phyloP scores from a whole-genome alignment of 2,888 invertebrate genomes.

The Nematopogon swammerdamellus region DNA sequence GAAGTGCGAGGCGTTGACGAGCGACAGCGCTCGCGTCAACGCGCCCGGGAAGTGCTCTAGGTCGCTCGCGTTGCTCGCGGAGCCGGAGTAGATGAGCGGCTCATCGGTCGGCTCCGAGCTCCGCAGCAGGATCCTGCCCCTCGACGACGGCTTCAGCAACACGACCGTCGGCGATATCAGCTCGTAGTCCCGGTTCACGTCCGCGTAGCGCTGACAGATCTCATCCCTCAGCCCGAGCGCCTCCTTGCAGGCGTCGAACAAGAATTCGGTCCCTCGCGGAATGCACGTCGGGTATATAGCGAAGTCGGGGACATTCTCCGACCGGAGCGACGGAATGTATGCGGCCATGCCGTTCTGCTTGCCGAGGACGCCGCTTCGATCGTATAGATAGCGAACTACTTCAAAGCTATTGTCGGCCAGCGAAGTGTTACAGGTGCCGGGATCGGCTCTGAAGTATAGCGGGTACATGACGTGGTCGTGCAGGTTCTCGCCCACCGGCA shows the following conservation, averaged over 20 bases:
- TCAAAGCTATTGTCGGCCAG: conserved; percentile 18
- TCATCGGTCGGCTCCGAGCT: conserved; percentile 21
- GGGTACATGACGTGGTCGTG: conserved; percentile 36
- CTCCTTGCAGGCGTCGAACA: conserved; percentile 18
- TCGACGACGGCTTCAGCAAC: conserved; percentile 32
- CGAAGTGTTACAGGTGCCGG: conserved; percentile 24
- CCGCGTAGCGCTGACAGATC: conserved; percentile 22
- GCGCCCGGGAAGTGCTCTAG: conserved; percentile 24
- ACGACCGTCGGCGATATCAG: conserved; percentile 28
- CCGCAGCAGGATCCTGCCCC: conserved; percentile 25
- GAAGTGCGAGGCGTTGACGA: conserved; percentile 28
- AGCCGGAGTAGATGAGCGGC: conserved; percentile 32
- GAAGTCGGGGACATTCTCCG: conserved; percentile 26
- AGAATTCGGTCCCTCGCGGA: conserved; percentile 16
- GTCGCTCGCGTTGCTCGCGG: conserved; percentile 25
- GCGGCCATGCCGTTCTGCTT: conserved; percentile 27
- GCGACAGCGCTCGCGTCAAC: conserved; percentile 20
- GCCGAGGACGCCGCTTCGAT: conserved; percentile 23
- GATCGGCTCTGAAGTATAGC: conserved; percentile 24
- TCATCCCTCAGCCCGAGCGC: conserved; percentile 21
- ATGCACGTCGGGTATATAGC: conserved; percentile 33
- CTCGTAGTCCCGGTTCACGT: conserved; percentile 22
- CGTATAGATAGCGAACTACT: conserved; percentile 28
- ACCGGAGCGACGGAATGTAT: conserved; percentile 20
- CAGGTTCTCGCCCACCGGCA: conserved; percentile 35